phyloP scores from a whole-genome alignment of 2,888 invertebrate genomes.

The Dione vanillae region DNA sequence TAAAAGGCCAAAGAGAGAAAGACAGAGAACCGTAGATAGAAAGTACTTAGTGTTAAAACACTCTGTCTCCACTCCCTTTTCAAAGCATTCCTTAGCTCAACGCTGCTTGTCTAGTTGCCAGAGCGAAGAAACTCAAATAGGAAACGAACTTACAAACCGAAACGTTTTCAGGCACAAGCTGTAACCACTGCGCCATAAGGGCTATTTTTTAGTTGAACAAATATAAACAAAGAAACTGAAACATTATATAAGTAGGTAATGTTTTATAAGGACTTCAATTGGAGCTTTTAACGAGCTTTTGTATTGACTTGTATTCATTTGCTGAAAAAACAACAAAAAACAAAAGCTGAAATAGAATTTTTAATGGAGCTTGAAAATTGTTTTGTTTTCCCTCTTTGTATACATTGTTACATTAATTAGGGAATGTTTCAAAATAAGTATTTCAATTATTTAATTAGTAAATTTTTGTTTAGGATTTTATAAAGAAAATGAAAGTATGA shows the following conservation, averaged over 20 bases:
- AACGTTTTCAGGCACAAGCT: too few relatives aligned
- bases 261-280: background rate
- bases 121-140: too few relatives aligned
- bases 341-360: background rate
- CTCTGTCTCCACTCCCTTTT: background rate
- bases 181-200: background rate
- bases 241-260: background rate
- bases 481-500: too few relatives aligned
- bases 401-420: background rate
- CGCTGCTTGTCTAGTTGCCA: background rate
- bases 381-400: background rate
- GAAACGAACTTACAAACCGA: too few relatives aligned
- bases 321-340: background rate
- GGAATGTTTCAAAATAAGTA: too few relatives aligned
- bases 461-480: too few relatives aligned
- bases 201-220: background rate
- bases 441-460: too few relatives aligned
- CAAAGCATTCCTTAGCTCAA: background rate
- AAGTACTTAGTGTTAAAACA: background rate
- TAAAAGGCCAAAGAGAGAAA: too few relatives aligned
- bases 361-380: background rate
- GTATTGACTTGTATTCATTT: background rate
- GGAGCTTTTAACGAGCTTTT: background rate
- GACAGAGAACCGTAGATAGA: too few relatives aligned
- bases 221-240: too few relatives aligned